phyloP scores from a whole-genome alignment of 2,888 invertebrate species.

The Lasioglossum oenotherae region DNA sequence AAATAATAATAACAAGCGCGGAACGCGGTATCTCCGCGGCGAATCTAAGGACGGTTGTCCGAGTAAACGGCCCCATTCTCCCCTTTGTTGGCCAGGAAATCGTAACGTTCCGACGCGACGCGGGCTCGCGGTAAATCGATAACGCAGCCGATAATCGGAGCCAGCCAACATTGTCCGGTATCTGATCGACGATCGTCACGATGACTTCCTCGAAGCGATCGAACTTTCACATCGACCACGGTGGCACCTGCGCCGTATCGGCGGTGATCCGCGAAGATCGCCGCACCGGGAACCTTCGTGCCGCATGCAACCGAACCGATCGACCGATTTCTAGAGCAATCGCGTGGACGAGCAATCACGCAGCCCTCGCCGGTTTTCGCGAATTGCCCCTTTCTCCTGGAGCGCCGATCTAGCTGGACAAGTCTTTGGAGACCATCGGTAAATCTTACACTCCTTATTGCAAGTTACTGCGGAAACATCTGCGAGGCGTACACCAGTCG shows the following conservation, averaged over 20 bases:
- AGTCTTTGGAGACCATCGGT: background rate
- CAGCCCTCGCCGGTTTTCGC: background rate
- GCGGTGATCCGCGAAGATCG: constrained; percentile 15
- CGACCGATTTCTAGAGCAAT: constrained; percentile 19
- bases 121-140: constrained; percentile 43
- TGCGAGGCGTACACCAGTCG: too few species aligned
- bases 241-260: constrained; percentile 50
- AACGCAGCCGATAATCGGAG: constrained; percentile 47
- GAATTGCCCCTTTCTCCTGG: background rate
- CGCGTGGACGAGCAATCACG: constrained; percentile 22
- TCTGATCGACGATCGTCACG: constrained; percentile 38
- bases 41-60: constrained; percentile 33
- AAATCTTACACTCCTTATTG: background rate
- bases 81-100: constrained; percentile 35
- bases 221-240: constrained; percentile 52
- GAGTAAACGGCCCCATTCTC: constrained; percentile 4
- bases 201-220: constrained; percentile 50
- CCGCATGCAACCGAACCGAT: constrained; percentile 16
- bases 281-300: constrained; percentile 10
- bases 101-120: constrained; percentile 34
- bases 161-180: constrained; percentile 44
- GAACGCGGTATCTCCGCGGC: constrained; percentile 30
- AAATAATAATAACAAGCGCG: constrained; percentile 31
- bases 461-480: background rate
- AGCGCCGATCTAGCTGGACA: background rate